Base-by-base conservation (phyloP, 2,113 vertebrate species). In the Cervus canadensis region DNA sequence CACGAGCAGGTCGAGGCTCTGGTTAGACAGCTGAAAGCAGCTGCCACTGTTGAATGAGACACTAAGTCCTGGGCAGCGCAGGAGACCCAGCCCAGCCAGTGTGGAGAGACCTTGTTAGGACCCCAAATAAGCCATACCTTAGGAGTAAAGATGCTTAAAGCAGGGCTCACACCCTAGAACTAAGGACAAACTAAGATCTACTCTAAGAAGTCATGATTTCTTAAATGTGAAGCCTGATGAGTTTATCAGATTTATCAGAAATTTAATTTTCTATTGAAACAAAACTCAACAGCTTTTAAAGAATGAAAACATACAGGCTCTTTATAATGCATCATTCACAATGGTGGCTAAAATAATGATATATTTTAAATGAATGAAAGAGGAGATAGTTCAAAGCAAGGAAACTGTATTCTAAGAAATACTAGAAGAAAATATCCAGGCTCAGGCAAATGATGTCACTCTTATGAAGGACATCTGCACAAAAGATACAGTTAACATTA, bases 351-450 rank as follows among this genome's bases (percentile, higher is more conserved):
- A 56, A 94, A 84, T 82, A 92, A 54, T 82, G 19, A 81, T 85
- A 36, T 62, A 79, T 50, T 95, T 89, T 87, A 30, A 28, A 60
- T 78, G 12, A 95, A 82, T 71, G 52, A 89, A 95, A 86, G 33
- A 62, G 13, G 5, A 60, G 28, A 57, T 91, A 76, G 48, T 89
- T 91, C 21, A 71, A 92, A 95, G 36, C 17, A 92, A 78, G 33
- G 7, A 26, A 52, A 50, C 11, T 85, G 3, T 3, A 48, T 52
- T 81, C 17, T 89, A 79, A 94, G 13, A 88, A 87, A 93, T 57
- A 7, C 62, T 92, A 59, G 26, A 83, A 71, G 33, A 94, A 96
- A 92, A 87, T n/a, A 36, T 56, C 87, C 30, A 50, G 71, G 52
- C 5, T 52, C 71, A 67, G 59, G 7, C 4, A 82, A 92, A 74